Percentiles rank a stretch among this genome's conserved stretches.
Conservation (phyloP, 2,888 invertebrate species). For the Strigamia crassipes region DNA sequence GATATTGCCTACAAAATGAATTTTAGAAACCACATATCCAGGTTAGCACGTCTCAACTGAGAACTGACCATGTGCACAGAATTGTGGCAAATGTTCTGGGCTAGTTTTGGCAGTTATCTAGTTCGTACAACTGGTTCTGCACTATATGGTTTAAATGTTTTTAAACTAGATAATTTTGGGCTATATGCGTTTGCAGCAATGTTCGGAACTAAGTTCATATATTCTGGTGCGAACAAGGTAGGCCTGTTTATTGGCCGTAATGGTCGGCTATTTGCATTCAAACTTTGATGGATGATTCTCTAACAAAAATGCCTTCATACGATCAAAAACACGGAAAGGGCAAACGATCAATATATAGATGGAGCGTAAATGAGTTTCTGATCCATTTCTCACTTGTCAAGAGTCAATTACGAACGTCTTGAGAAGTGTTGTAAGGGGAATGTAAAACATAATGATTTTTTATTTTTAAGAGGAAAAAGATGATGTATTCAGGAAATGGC, state of each 20-base stretch:
- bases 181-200: too few relatives aligned
- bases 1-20: too few relatives aligned
- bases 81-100: too few relatives aligned
- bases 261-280: neutral
- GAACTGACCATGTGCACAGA: too few relatives aligned
- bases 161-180: too few relatives aligned
- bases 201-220: too few relatives aligned
- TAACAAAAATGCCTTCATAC: conserved; percentile 5
- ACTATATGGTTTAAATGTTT: too few relatives aligned
- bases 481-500: conserved; percentile 5
- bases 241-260: neutral
- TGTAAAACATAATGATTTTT: neutral
- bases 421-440: conserved; percentile 19
- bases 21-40: too few relatives aligned
- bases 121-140: too few relatives aligned
- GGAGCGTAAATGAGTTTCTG: conserved; percentile 33
- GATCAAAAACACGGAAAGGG: conserved; percentile 1
- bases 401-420: conserved; percentile 29
- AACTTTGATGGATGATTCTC: conserved; percentile 26
- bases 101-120: too few relatives aligned
- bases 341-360: conserved; percentile 5
- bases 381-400: conserved; percentile 42
- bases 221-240: neutral
- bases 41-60: too few relatives aligned
- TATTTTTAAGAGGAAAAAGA: neutral